phyloP scores from a whole-genome alignment of 2,888 invertebrate species.

The Plusia festucae region DNA sequence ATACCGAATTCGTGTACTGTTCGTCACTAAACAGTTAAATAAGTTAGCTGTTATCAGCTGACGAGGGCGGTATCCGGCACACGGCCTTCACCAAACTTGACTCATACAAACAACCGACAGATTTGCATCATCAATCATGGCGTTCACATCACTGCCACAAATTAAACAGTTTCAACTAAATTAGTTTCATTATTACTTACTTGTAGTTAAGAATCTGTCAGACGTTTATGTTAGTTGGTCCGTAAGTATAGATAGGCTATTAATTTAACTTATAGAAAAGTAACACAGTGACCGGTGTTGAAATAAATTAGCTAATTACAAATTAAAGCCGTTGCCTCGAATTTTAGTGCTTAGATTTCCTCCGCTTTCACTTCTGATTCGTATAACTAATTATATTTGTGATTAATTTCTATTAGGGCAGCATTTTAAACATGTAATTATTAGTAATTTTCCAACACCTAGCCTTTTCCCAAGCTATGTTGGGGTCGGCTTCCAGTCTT shows the following conservation, averaged over 20 bases:
- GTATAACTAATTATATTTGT: not conserved
- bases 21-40: slow-evolving; percentile 55
- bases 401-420: not conserved
- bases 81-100: slow-evolving; percentile 75
- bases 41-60: slow-evolving; percentile 73
- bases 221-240: not conserved
- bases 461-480: too few species aligned
- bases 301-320: slow-evolving; percentile 4
- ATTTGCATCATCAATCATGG: slow-evolving; percentile 73
- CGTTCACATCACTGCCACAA: slow-evolving; percentile 52
- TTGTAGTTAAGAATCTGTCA: not conserved
- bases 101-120: slow-evolving; percentile 72
- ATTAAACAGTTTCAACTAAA: slow-evolving; percentile 48
- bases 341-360: not conserved
- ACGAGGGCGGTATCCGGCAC: slow-evolving; percentile 73
- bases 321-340: not conserved
- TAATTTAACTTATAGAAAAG: not conserved
- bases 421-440: not conserved
- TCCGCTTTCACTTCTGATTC: not conserved
- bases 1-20: slow-evolving; percentile 43
- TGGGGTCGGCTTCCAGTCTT: too few species aligned
- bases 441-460: too few species aligned
- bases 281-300: not conserved
- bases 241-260: not conserved
- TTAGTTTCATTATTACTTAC: not conserved